Evolutionary conservation across 2,888 invertebrate species (phyloP), one percentile per base, ranked within the genome.

Genomic region (Gonocerus acuteangulatus): DNA sequence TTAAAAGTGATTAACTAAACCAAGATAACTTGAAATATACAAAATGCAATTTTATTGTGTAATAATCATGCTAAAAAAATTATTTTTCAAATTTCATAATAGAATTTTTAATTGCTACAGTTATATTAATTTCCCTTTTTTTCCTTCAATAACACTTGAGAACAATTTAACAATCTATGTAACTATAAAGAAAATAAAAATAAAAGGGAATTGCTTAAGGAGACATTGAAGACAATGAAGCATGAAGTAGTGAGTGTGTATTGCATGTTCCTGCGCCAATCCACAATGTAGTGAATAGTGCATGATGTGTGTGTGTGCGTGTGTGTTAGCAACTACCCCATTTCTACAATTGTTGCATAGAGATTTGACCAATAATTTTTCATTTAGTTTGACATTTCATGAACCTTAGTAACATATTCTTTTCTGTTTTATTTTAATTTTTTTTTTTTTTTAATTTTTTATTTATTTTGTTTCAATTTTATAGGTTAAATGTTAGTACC

Each of bases 171-270:
- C 3, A 42, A 42, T 42, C n/a, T 7, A 42, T 42, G 3, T 3
- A 42, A n/a, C 6, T 42, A 42, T 15, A 7, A 16, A 13, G 6
- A 6, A 13, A 27, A 27, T 27, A 27, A 27, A 27, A 6, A 27
- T 27, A 47, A 21, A 18, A 47, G 47, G 47, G 47, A 47, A 47
- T 47, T 7, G 47, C 47, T 47, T 15, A 44, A 57, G 57, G 57
- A 57, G 34, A 45, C 18, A 32, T 19, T 23, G 15, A 44, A 39
- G 4, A 36, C 15, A 54, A 45, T 27, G 47, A 44, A 52, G 61
- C 61, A 61, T 61, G 61, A 15, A 45, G 52, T 61, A 61, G 61
- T 54, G 36, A 34, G 54, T 54, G 61, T 61, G 45, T 61, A 54
- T 23, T 61, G 61, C 61, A 61, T 61, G 61, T 42, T 1, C 11